A percentile compares a stretch with the other conserved stretches of the same genome.
phyloP scores from a whole-genome alignment of 2,113 vertebrate genomes.

The Indicator indicator region DNA sequence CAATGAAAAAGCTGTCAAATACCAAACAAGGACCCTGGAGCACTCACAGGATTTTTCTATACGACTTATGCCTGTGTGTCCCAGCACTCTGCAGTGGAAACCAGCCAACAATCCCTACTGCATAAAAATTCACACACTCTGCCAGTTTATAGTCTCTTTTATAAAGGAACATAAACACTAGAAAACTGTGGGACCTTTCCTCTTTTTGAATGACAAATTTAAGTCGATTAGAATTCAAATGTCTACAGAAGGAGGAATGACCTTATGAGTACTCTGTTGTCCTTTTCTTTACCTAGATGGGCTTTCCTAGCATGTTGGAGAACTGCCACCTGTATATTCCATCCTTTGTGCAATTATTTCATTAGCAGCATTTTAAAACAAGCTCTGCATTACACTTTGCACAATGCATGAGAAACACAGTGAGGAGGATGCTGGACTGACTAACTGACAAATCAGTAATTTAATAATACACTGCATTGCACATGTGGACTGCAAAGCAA shows the following conservation, averaged over 20 bases:
- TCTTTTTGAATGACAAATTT: background rate
- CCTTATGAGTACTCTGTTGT: background rate
- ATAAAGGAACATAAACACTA: background rate
- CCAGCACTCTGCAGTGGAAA: background rate
- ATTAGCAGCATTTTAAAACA: background rate
- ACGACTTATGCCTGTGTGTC: background rate
- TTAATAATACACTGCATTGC: background rate
- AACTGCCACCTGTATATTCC: background rate
- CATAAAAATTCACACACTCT: background rate
- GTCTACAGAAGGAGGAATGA: background rate
- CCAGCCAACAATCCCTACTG: background rate
- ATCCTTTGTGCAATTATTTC: background rate
- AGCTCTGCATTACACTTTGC: background rate
- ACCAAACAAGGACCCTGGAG: background rate
- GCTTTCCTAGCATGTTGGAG: background rate
- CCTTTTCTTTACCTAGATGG: background rate
- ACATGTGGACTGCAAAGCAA: background rate
- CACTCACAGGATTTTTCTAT: accelerated
- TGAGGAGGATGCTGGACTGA: background rate
- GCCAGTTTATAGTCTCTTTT: background rate
- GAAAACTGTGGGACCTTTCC: background rate
- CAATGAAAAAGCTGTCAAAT: background rate
- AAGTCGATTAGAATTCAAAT: background rate
- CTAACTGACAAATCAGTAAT: background rate
- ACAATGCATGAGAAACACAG: background rate